Base-by-base conservation (phyloP, 2,888 invertebrate genomes). In the Drosophila anomalata region DNA sequence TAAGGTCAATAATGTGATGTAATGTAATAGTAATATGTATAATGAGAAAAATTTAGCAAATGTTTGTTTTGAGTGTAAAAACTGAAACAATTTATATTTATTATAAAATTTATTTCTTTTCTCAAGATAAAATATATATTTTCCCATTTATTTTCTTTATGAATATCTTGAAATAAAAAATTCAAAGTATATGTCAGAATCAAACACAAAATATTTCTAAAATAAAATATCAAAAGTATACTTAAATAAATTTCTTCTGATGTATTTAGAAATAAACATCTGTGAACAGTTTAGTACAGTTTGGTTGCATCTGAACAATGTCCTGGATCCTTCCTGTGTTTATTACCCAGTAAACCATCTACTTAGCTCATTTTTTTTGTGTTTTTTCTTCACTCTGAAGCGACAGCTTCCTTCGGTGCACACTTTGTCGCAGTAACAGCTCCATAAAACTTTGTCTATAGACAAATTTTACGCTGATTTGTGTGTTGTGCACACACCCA, bases 381-480 rank as follows among this genome's bases (percentile, higher is more conserved):
- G 17, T 12, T 41, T 29, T 36, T 17, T 44, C 22, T 53, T 50
- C 65, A 47, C 31, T 44, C 12, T 31, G 50, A 66, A 48, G 52
- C 47, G 57, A 57, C 58, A 17, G 59, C 58, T 61, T 53, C 22
- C 53, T 55, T 20, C 36, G 26, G 42, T 59, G 63, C 48, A 48
- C 65, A 82, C 76, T 79, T 82, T 82, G 83, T 85, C 55, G 77
- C 71, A 54, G 79, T 85, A 79, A 82, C 72, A 70, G 76, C 76
- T 63, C 56, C 80, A 80, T 86, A 77, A 83, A 82, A 83, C 70
- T 70, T 65, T 69, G 75, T 68, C 54, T 61, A 76, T 76, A 86
- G 78, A 86, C 84, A 86, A 83, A 83, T 80, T 83, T 75, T 61
- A 78, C 86, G 75, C 87, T 78, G 83, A 86, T 82, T 86, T 83